A percentile compares a stretch with the other conserved stretches of the same genome.
These are phyloP conservation scores for Pomatostomus ruficeps DNA, from an alignment of 2,113 vertebrate genomes.

Conservation along the genomic window DNA sequence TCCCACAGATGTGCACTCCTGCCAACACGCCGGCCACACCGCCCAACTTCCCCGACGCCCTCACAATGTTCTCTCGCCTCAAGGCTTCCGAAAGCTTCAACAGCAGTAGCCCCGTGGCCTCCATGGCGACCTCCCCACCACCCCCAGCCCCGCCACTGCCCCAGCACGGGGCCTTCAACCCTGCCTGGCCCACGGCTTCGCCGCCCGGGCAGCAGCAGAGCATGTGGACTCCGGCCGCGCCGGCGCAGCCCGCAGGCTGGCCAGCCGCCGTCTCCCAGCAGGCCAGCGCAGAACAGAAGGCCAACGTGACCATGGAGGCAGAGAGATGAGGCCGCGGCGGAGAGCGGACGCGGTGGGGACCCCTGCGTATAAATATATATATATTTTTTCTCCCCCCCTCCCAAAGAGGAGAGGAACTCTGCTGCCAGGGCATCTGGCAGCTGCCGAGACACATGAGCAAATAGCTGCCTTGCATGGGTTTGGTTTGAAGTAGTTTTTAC, in stretches of 20 bases:
- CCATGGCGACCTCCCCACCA: constrained; percentile 86
- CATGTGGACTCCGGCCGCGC: constrained; percentile 85
- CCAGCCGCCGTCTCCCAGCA: constrained; percentile 79
- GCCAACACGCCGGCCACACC: constrained; percentile 97
- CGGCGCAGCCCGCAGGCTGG: constrained; percentile 81
- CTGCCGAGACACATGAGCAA: neutral
- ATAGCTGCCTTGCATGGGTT: constrained; percentile 67
- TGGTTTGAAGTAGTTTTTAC: constrained; percentile 66
- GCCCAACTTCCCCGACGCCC: constrained; percentile 93
- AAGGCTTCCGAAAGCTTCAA: constrained; percentile 90
- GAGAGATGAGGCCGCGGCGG: constrained; percentile 87
- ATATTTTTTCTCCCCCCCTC: neutral
- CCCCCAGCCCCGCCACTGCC: constrained; percentile 77
- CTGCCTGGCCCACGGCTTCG: constrained; percentile 85
- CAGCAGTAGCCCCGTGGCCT: constrained; percentile 78
- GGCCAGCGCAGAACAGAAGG: constrained; percentile 84
- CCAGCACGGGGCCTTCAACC: constrained; percentile 69
- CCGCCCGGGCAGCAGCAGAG: constrained; percentile 77
- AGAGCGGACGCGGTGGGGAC: constrained; percentile 44
- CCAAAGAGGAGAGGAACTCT: constrained; percentile 44
- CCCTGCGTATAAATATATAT: constrained; percentile 42
- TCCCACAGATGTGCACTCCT: constrained; percentile 91
- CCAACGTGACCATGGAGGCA: constrained; percentile 91
- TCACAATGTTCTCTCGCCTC: constrained; percentile 97
- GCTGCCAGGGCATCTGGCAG: constrained; percentile 27